A percentile compares a stretch with the other conserved stretches of the same genome.
Evolutionary conservation across 2,113 vertebrate species (phyloP).

Genomic region (Cygnus atratus): DNA sequence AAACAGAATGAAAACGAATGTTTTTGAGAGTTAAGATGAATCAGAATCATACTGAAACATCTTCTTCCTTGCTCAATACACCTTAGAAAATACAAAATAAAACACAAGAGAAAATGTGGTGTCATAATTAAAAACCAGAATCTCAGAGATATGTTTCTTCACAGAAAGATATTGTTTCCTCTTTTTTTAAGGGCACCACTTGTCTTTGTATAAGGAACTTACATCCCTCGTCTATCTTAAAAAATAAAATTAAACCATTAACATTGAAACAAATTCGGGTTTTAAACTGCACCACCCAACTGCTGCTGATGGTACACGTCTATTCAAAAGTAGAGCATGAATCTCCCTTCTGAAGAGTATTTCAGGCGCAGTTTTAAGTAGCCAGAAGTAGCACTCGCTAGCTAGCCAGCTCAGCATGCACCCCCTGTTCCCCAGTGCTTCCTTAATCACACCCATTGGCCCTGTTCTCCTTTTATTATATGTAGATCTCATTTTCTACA

Average conservation of each 20-base stretch:
- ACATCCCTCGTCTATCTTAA: neutral
- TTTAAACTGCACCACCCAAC: neutral
- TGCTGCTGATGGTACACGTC: neutral
- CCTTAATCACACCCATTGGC: neutral
- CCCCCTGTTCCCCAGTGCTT: neutral
- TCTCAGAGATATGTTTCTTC: neutral
- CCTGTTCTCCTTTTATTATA: neutral
- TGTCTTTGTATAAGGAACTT: neutral
- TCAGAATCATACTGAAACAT: conserved; percentile 8
- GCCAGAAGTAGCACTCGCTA: neutral
- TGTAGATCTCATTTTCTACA: neutral
- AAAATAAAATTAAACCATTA: neutral
- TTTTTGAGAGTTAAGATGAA: neutral
- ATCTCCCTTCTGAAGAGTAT: neutral
- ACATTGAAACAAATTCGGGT: neutral
- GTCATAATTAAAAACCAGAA: neutral
- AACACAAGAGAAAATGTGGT: neutral
- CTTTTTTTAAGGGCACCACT: neutral
- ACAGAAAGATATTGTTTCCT: neutral
- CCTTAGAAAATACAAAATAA: neutral
- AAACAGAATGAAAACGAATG: neutral
- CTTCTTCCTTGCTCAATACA: neutral
- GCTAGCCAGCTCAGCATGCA: neutral
- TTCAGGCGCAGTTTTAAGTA: conserved; percentile 18
- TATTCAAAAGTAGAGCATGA: neutral